Base-by-base conservation (phyloP, 2,113 vertebrate species). In the Proterorhinus semilunaris region DNA sequence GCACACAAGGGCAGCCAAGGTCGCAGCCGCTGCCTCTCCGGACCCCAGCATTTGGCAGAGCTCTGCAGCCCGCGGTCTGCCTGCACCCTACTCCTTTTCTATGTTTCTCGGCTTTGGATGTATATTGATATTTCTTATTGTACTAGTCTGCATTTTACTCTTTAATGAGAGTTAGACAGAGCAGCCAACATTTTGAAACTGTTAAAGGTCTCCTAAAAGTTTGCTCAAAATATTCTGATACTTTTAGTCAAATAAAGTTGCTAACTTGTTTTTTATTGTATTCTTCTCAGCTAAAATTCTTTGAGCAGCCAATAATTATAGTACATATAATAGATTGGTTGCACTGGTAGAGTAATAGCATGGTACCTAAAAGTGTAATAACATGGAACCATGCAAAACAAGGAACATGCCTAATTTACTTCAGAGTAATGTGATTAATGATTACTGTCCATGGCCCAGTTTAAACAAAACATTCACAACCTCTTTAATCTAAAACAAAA, bases 1-100 rank as follows among this genome's bases (percentile, higher is more conserved):
- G 80, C 78, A 84, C 82, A 79, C 86, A 91, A 90, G 86, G 87
- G 89, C 90, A 90, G 87, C 83, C 91, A 91, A 92, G 87, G 89
- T 90, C 87, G 89, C 52, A 82, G 71, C 71, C 77, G 66, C 69
- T 79, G 83, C 89, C 82, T 83, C 85, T 74, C 21, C 83, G 84
- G 87, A 87, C 85, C 84, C 84, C 81, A 77, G 86, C 87, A 78
- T 85, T 90, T 91, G 88, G 86, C 87, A 83, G 71, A 81, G 79
- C 54, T 53, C 58, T 68, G 80, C 72, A 83, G 77, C 71, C 74
- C 78, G 72, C 70, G 48, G 76, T 68, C 71, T 72, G 76, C 53
- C 63, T 50, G 47, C 55, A 59, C 64, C 42, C 61, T 4, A 8
- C 1, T 68, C 10, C 53, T 13, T 57, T 4, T 49, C 17, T 44